A percentile compares a stretch with the other conserved stretches of the same genome.
These are phyloP conservation scores for Micromussa lordhowensis DNA, from an alignment of 92 coral and sea anemone genomes.

Conservation along the genomic window DNA sequence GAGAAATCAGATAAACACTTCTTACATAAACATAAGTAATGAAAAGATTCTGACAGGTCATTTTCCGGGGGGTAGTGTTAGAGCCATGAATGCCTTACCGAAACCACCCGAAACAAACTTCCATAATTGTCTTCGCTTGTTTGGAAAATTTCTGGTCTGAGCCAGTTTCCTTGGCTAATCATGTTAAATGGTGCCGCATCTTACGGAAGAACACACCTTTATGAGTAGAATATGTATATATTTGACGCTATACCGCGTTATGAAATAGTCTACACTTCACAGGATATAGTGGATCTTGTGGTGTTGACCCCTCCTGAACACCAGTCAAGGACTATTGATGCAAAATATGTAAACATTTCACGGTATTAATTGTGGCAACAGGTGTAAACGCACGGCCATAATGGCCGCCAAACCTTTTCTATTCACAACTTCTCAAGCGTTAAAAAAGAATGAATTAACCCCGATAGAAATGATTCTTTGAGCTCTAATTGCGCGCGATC, in stretches of 20 bases:
- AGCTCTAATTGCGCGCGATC: too few relatives aligned
- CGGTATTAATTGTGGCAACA: slow-evolving; percentile 2
- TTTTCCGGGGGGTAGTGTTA: slow-evolving; percentile 27
- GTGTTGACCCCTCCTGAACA: slow-evolving; percentile 8
- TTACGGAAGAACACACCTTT: background rate
- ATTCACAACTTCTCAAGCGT: slow-evolving; percentile 6
- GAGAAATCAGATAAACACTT: slow-evolving; percentile 35
- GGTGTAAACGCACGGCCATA: background rate
- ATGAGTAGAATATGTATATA: background rate
- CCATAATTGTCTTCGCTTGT: background rate
- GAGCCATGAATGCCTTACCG: background rate
- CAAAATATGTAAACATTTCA: slow-evolving; percentile 31
- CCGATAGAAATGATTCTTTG: background rate
- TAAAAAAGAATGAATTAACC: background rate
- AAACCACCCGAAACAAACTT: too few relatives aligned
- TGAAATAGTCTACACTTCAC: background rate
- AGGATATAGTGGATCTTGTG: background rate
- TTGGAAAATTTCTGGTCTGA: background rate
- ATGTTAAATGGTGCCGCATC: background rate
- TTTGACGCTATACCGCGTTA: background rate
- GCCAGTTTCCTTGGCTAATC: background rate
- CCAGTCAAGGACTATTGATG: slow-evolving; percentile 17
- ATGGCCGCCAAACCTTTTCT: background rate
- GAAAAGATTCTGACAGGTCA: slow-evolving; percentile 33
- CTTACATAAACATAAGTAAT: slow-evolving; percentile 32